A percentile compares a stretch with the other conserved stretches of the same genome.
Evolutionary conservation across 2,797 vertebrate species (phyloP).

Genomic region (Lerista edwardsae): DNA sequence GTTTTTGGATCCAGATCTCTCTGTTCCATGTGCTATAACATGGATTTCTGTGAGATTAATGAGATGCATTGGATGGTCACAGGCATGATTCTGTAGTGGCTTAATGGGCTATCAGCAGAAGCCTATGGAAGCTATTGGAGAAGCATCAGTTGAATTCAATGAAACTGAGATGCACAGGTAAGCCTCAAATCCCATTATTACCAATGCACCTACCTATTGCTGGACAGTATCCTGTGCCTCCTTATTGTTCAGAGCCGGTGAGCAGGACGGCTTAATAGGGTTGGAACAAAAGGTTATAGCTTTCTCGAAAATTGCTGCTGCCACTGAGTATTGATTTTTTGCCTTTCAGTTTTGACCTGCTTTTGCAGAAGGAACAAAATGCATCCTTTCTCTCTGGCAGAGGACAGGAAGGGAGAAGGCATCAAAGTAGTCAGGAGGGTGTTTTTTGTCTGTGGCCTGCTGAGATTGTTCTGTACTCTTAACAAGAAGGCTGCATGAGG

Average conservation of each 20-base stretch:
- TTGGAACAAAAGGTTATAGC: background rate
- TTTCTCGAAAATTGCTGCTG: background rate
- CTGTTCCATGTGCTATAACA: background rate
- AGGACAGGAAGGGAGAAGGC: background rate
- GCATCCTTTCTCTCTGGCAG: background rate
- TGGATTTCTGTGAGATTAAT: background rate
- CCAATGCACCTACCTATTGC: background rate
- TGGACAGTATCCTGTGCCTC: background rate
- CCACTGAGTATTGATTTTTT: slow-evolving; percentile 16
- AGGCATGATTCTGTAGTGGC: background rate
- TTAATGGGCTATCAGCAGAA: background rate
- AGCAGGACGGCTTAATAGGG: background rate
- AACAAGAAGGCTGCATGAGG: slow-evolving; percentile 16
- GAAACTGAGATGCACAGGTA: background rate
- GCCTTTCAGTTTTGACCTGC: background rate
- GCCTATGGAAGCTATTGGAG: background rate
- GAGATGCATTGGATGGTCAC: background rate
- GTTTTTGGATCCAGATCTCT: background rate
- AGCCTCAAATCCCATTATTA: background rate
- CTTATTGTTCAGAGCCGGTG: background rate
- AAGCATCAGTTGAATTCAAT: background rate
- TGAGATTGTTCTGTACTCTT: background rate
- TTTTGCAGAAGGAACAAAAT: background rate
- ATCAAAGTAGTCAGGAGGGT: background rate
- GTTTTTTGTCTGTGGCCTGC: background rate